Percentiles rank a stretch among this genome's conserved stretches.
These are phyloP conservation scores for Falcaria lacertinaria DNA, from an alignment of 2,888 invertebrate genomes.

Conservation along the genomic window DNA sequence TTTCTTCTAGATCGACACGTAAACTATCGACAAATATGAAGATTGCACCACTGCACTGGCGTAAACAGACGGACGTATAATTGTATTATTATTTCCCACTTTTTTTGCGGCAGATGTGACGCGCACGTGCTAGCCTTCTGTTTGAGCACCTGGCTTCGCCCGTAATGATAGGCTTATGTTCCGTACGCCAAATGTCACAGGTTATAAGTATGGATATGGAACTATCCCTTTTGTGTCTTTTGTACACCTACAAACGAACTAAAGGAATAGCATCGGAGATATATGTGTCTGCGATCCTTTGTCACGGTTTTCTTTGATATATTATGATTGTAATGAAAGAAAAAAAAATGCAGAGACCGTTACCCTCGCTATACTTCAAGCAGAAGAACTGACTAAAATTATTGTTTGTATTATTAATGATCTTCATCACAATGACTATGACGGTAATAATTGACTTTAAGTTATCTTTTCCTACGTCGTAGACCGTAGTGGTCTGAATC, in stretches of 20 bases:
- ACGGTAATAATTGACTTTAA: too few relatives aligned
- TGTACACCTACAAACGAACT: slow-evolving; percentile 2
- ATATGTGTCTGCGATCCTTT: too few relatives aligned
- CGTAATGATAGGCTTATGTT: slow-evolving; percentile 43
- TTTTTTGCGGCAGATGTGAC: slow-evolving; percentile 63
- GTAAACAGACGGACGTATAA: slow-evolving; percentile 48
- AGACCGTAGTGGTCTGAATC: too few relatives aligned
- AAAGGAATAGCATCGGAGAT: too few relatives aligned
- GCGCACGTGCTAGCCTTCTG: slow-evolving; percentile 64
- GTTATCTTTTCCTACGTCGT: too few relatives aligned
- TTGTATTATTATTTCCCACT: slow-evolving; percentile 38
- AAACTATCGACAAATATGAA: neutral
- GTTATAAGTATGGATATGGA: slow-evolving; percentile 14
- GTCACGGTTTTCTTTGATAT: too few relatives aligned
- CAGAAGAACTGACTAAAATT: too few relatives aligned
- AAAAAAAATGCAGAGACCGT: too few relatives aligned
- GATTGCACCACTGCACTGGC: neutral
- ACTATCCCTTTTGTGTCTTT: slow-evolving; percentile 7
- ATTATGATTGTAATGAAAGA: too few relatives aligned
- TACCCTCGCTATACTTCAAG: too few relatives aligned
- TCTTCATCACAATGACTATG: too few relatives aligned
- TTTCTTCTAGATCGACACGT: neutral
- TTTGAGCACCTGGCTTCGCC: slow-evolving; percentile 54
- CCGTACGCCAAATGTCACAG: slow-evolving; percentile 32
- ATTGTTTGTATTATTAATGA: too few relatives aligned